Evolutionary conservation across 2,113 vertebrate species (phyloP).

Genomic region (Bufo gargarizans): DNA sequence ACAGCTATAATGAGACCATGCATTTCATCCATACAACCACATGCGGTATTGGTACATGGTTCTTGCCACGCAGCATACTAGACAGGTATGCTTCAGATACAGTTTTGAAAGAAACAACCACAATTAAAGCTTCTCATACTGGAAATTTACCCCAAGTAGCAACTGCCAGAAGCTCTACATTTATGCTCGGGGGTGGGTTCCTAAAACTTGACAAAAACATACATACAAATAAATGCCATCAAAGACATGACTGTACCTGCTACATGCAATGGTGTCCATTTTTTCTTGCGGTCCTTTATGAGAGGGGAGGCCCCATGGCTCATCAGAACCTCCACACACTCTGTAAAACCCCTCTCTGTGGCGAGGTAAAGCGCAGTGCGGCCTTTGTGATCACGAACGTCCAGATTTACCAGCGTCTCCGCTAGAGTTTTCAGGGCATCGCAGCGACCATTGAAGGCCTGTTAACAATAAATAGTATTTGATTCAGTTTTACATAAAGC

Average conservation of each 20-base stretch:
- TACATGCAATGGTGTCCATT: conserved; percentile 87
- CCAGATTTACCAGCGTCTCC: conserved; percentile 93
- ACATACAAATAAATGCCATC: neutral
- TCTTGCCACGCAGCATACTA: neutral
- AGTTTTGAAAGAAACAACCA: neutral
- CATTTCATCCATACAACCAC: neutral
- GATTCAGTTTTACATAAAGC: too few relatives aligned
- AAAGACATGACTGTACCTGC: conserved; percentile 75
- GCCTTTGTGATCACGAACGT: conserved; percentile 86
- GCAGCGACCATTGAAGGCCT: conserved; percentile 96
- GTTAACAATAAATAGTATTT: neutral
- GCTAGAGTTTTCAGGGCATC: conserved; percentile 90
- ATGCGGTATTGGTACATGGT: neutral
- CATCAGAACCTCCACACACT: conserved; percentile 90
- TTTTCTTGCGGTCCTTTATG: conserved; percentile 83
- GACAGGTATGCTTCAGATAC: neutral
- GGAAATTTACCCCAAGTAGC: neutral
- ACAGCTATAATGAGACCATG: too few relatives aligned
- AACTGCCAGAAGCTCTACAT: neutral
- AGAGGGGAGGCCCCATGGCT: conserved; percentile 86
- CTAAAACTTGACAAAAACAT: neutral
- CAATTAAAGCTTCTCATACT: neutral
- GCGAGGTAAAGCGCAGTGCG: conserved; percentile 90
- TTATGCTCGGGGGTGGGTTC: neutral
- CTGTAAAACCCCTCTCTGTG: conserved; percentile 81